Evolutionary conservation across 2,888 invertebrate genomes (phyloP), one percentile per base, ranked within the genome.

Genomic region (Volucella inflata): DNA sequence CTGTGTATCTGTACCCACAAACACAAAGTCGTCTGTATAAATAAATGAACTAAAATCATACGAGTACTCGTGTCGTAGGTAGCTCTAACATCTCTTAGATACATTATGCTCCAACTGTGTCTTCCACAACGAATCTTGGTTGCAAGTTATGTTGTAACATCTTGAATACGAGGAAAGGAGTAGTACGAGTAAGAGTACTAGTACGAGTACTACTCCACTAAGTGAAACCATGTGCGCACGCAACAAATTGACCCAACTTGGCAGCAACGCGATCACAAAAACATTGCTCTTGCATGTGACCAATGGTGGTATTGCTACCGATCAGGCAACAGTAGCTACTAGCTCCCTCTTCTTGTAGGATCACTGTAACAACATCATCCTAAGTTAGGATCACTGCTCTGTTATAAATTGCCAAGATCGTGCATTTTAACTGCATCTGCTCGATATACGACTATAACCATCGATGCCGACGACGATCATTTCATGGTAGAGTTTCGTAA

Each of bases 391-490:
- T 76, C 70, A 70, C 74, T 85, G 77, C 67, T 85, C 68, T 48
- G 76, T 80, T 71, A 85, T 85, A 85, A 85, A 85, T 85, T 85
- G 80, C 67, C 48, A 57, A 62, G 71, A 80, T 85, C 85, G 79
- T 85, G 85, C 74, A 70, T 30, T 59, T 38, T 16, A 81, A 76
- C 64, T 74, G 78, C 78, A 78, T 83, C 74, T 83, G 83, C 76
- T 81, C 81, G 81, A 81, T 65, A 76, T 81, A 68, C 36, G 48
- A 51, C 46, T 11, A 48, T 30, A 6, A 30, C 30, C 0, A 30
- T 6, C 6, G 30, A 30, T 30, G 30, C 30, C 30, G 30, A 30
- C 30, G 6, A 30, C 30, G 4, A 8, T n/a, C 21, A 46, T 21
- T 59, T 68, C 12, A 53, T 53, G 72, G 79, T 57, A 77, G 72